These are phyloP conservation scores for Holocentrus rufus DNA, from an alignment of 2,797 vertebrate species.

Conservation along the genomic window DNA sequence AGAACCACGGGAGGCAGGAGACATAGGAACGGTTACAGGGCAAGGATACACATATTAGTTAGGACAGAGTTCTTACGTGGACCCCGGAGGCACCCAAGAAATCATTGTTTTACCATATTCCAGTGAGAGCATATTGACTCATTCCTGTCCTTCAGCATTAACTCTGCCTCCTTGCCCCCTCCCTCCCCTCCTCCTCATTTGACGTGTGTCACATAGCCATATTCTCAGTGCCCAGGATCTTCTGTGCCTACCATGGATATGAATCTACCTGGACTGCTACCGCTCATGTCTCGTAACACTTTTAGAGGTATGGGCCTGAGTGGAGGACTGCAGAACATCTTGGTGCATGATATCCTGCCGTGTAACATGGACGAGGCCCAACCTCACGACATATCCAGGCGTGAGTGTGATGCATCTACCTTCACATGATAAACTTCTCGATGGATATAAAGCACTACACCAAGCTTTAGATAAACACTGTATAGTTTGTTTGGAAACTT, in stretches of 20 bases:
- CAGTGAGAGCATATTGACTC: constrained; percentile 20
- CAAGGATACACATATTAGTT: constrained; percentile 23
- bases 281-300: constrained; percentile 68
- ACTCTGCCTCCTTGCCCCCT: neutral
- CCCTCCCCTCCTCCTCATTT: neutral
- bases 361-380: constrained; percentile 75
- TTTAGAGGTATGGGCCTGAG: constrained; percentile 75
- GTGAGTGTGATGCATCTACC: constrained; percentile 56
- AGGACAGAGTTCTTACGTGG: constrained; percentile 16
- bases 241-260: constrained; percentile 69
- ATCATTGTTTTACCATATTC: constrained; percentile 25
- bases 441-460: neutral
- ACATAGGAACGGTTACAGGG: neutral
- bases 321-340: constrained; percentile 70
- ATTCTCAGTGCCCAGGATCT: constrained; percentile 60
- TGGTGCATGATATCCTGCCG: constrained; percentile 69
- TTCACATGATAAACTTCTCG: neutral
- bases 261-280: constrained; percentile 74
- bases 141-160: constrained; percentile 18
- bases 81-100: neutral
- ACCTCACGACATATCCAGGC: constrained; percentile 66
- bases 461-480: neutral
- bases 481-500: neutral
- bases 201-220: constrained; percentile 48
- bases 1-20: constrained; percentile 3